Base-by-base conservation (phyloP, 2,888 invertebrate species). In the Cybosia mesomella region DNA sequence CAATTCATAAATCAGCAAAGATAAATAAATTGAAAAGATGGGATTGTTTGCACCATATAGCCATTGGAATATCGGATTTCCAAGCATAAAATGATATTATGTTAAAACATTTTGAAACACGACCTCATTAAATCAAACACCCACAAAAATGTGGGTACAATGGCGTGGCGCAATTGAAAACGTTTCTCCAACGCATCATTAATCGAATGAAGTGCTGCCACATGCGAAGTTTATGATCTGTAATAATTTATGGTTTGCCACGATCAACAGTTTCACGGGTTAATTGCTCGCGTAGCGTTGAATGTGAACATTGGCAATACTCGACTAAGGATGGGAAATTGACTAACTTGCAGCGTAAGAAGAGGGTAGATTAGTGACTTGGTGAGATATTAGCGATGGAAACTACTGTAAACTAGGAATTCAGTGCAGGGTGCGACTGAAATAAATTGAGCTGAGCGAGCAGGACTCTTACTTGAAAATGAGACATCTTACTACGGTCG, bases 191-290 rank as follows among this genome's bases (percentile, higher is more conserved):
- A 57, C 58, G 59, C 53, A 60, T 63, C 73, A 75, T 65, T 73
- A 77, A 81, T 80, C 68, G 57, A 79, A 77, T 75, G 73, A 69
- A 72, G 60, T 64, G 72, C 57, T 57, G 55, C 58, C 59, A 67
- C 71, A 75, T 74, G 69, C 68, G 68, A 74, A 74, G 73, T 84
- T 85, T 87, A 85, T 86, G 85, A 82, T 66, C 77, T 82, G 86
- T 72, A 82, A 83, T 85, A 87, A 85, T 87, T 83, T 86, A 87
- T 68, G 72, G 77, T 69, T 54, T 59, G 67, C 82, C 77, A 68
- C 83, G 66, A 85, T 84, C 81, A 85, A 84, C 85, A 77, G 80
- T 83, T 79, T 72, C 67, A 65, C 70, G 70, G 72, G 67, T 77
- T 76, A 83, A 82, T 82, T 83, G 81, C 65, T 70, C 43, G 64